Base-by-base conservation (phyloP, 2,797 vertebrate species). In the Vireo griseus region DNA sequence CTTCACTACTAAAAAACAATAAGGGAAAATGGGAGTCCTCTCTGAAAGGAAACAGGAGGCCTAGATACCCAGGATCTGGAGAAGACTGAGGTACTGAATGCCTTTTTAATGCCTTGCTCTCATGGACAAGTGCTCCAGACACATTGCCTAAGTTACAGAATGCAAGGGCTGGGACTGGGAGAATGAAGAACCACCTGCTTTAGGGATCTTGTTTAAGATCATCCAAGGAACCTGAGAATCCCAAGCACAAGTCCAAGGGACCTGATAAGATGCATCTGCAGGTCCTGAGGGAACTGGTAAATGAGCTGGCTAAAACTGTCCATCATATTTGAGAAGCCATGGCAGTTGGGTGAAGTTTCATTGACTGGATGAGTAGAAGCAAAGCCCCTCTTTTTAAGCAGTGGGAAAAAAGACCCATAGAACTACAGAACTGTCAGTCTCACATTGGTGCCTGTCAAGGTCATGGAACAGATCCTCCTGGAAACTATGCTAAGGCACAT, bases 1-100 rank as follows among this genome's bases (percentile, higher is more conserved):
- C 19, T 5, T 11, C 3, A 5, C 26, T 61, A 48, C 47, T 52
- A 19, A 54, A 67, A 31, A 31, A 48, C 0, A 0, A 4, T 42
- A 4, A 88, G 18, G 11, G 18, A 29, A 75, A 37, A 37, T 37
- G 22, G 4, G 26, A 47, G 11, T 52, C 50, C 22, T 42, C 25
- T 67, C 62, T 37, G 69, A 52, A n/a, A 61, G 72, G 33, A 40
- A 47, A 20, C 26, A 74, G 35, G 31, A 42, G 48, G 55, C 31
- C 62, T 81, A 54, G 21, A 54, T 28, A 12, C 7, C 18, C 16
- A 12, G 26, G 35, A 18, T 50, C 47, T 68, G 47, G 18, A 74
- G 62, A 48, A 61, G 57, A 16, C 47, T 61, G 62, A 54, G 26
- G 15, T 42, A 11, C 26, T 62, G 55, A 44, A 24, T 6, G 12